phyloP scores from a whole-genome alignment of 2,113 vertebrate species.

The Anas platyrhynchos region DNA sequence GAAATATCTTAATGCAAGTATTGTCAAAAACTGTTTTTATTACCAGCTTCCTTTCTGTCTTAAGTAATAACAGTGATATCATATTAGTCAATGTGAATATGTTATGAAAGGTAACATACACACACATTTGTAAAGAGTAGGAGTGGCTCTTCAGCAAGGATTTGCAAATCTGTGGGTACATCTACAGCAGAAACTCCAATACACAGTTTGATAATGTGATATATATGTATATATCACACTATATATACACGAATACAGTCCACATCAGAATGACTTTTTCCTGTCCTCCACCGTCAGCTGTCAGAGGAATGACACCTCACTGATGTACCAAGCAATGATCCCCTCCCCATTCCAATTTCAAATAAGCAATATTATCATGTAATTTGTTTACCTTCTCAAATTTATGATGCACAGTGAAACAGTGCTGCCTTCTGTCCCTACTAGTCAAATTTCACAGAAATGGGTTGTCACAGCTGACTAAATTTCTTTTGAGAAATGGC shows the following conservation, averaged over 20 bases:
- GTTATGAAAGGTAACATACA: not conserved
- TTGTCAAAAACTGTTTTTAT: not conserved
- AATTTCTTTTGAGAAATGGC: conserved; percentile 61
- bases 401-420: conserved; percentile 1
- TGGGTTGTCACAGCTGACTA: conserved; percentile 54
- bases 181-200: not conserved
- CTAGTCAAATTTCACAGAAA: conserved; percentile 51
- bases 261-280: not conserved
- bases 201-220: not conserved
- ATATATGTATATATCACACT: not conserved
- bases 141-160: not conserved
- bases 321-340: not conserved
- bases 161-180: not conserved
- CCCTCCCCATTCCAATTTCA: not conserved
- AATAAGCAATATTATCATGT: not conserved
- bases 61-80: not conserved
- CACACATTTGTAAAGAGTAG: not conserved
- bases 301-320: not conserved
- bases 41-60: not conserved
- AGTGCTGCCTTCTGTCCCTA: not conserved
- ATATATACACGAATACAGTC: not conserved
- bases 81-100: not conserved
- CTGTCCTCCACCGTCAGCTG: not conserved
- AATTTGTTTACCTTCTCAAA: conserved; percentile 61
- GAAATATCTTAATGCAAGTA: not conserved